Base-by-base conservation (phyloP, 2,888 invertebrate genomes). In the Lordiphosa andalusiaca region DNA sequence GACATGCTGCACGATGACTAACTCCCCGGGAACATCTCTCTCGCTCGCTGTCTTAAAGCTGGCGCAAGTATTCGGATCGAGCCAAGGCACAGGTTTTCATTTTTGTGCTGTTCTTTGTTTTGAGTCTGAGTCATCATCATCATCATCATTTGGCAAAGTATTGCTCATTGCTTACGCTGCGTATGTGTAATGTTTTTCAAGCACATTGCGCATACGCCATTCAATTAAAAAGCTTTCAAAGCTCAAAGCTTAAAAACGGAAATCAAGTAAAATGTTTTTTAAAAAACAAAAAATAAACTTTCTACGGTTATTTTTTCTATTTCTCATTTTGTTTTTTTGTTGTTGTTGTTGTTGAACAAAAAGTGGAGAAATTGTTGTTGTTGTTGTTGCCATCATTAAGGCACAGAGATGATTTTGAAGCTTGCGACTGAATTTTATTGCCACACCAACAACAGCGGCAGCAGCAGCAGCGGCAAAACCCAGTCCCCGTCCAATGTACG, bases 141-240 rank as follows among this genome's bases (percentile, higher is more conserved):
- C 40, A 25, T 25, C 38, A 39, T 23, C 38, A 39, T 23, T 51
- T 30, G 23, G 23, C 23, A 42, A 21, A 49, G 55, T 55, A 55
- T 47, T 48, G 62, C 33, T 67, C 63, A 61, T 65, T 53, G 61
- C 64, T 65, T 49, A 70, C 44, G 38, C 44, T 23, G 46, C 73
- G 81, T 71, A 71, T 71, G 77, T 53, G 84, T 58, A 77, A 77
- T 78, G 69, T 60, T 59, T 54, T 54, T 47, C 61, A 73, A 71
- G 78, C 71, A 64, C 70, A 78, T 84, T 84, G 78, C 78, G 75
- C 78, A 78, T 82, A 77, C 78, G 84, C 71, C 71, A 46, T 69
- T 47, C 54, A 36, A 25, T n/a, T 47, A 60, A 58, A 73, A 71
- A 54, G 47, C 60, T 39, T 57, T 23, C 5, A 63, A 66, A 80